Conservation (phyloP, 53 echinoderm and acorn worm species). For the Mesocentrotus franciscanus region DNA sequence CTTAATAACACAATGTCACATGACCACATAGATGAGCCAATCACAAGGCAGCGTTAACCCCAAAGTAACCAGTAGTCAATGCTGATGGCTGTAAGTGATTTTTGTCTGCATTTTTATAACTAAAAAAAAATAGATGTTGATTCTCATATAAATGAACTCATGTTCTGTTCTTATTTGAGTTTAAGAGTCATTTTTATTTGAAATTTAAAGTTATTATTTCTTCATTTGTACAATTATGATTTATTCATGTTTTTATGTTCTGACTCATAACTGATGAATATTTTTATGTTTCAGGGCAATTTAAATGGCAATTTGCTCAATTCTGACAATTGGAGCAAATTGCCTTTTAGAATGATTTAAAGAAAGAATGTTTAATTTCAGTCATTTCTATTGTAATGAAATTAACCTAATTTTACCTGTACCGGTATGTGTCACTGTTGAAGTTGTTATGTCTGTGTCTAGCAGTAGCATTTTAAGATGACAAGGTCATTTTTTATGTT, state of each 20-base stretch:
- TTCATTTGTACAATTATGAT: neutral
- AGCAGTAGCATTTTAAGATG: neutral
- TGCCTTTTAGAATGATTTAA: neutral
- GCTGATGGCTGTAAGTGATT: neutral
- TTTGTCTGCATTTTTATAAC: neutral
- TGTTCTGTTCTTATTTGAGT: neutral
- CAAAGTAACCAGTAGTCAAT: conserved; percentile 13
- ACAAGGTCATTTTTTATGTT: neutral
- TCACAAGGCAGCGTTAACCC: conserved; percentile 37
- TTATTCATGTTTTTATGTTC: neutral
- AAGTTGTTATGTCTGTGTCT: neutral
- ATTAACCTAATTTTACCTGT: neutral
- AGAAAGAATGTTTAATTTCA: neutral
- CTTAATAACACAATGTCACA: neutral
- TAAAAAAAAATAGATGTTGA: neutral
- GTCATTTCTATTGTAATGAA: neutral
- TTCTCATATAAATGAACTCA: neutral
- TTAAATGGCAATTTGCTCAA: neutral
- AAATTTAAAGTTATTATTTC: conserved; percentile 29
- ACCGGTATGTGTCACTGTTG: too few species aligned
- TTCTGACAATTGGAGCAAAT: neutral
- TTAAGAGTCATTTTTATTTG: neutral
- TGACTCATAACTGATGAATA: conserved; percentile 14
- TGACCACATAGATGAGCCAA: conserved; percentile 27
- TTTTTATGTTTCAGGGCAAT: neutral